phyloP scores from a whole-genome alignment of 2,113 vertebrate species.

The Passerina amoena region DNA sequence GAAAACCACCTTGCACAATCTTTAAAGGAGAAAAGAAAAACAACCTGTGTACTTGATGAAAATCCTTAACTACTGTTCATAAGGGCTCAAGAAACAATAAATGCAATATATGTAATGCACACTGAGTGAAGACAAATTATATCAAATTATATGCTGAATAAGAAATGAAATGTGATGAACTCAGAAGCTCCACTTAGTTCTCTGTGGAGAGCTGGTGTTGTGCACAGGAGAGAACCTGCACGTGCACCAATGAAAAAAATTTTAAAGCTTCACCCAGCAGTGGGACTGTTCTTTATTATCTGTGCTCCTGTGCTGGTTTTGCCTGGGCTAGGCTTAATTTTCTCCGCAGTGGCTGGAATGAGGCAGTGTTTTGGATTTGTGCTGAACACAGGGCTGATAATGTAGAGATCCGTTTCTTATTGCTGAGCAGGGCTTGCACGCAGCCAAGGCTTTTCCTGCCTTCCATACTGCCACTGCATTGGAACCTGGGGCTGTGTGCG shows the following conservation, averaged over 20 bases:
- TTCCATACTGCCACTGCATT: neutral
- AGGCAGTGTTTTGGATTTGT: neutral
- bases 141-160: neutral
- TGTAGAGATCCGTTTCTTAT: neutral
- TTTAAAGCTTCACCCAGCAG: neutral
- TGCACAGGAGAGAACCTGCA: rapidly evolving
- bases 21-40: neutral
- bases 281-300: neutral
- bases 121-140: neutral
- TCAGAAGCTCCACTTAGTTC: neutral
- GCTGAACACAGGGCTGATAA: neutral
- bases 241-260: neutral
- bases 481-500: neutral
- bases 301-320: neutral
- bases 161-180: neutral
- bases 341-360: neutral
- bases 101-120: neutral
- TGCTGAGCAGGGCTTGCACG: neutral
- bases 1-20: neutral
- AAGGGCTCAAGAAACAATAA: neutral
- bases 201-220: neutral
- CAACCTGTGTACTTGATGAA: neutral
- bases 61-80: neutral
- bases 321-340: neutral
- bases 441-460: neutral